Conservation (phyloP, 1,140 invertebrate genomes). For the Calephelis nemesis region DNA sequence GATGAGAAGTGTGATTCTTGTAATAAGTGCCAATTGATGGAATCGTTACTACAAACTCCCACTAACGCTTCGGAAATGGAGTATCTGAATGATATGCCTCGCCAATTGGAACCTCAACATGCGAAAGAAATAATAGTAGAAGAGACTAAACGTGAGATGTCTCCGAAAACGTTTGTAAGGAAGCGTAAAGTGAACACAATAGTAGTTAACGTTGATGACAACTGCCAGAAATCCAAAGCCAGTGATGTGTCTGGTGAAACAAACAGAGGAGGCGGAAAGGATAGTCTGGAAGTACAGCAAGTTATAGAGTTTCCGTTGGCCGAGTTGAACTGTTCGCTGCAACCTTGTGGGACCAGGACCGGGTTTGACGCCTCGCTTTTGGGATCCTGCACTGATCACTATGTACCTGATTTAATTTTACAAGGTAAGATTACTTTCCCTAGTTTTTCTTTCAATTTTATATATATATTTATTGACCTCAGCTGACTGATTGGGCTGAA, state of each 20-base stretch:
- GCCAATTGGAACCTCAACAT: constrained; percentile 66
- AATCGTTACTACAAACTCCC: constrained; percentile 81
- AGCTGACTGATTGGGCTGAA: too few relatives aligned
- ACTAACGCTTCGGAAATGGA: constrained; percentile 85
- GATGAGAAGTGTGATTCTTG: constrained; percentile 76
- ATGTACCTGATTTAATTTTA: constrained; percentile 84
- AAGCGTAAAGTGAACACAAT: constrained; percentile 67
- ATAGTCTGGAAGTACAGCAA: constrained; percentile 56
- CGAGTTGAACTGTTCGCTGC: constrained; percentile 30
- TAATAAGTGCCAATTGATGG: constrained; percentile 72
- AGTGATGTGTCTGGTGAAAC: constrained; percentile 4
- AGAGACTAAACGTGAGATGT: constrained; percentile 43
- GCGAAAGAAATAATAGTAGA: constrained; percentile 62
- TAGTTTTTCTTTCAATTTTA: neutral
- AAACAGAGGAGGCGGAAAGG: constrained; percentile 21
- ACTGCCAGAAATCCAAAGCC: constrained; percentile 12
- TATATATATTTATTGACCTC: too few relatives aligned
- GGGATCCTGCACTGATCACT: constrained; percentile 84
- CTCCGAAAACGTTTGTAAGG: constrained; percentile 66
- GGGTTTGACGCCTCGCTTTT: constrained; percentile 78
- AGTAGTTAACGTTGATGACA: constrained; percentile 54
- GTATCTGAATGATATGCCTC: constrained; percentile 81
- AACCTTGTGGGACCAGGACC: constrained; percentile 24
- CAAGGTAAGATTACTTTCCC: constrained; percentile 50
- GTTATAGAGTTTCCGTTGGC: constrained; percentile 83